A percentile compares a stretch with the other conserved stretches of the same genome.
phyloP scores from a whole-genome alignment of 1,140 invertebrate species.

The Solen grandis region DNA sequence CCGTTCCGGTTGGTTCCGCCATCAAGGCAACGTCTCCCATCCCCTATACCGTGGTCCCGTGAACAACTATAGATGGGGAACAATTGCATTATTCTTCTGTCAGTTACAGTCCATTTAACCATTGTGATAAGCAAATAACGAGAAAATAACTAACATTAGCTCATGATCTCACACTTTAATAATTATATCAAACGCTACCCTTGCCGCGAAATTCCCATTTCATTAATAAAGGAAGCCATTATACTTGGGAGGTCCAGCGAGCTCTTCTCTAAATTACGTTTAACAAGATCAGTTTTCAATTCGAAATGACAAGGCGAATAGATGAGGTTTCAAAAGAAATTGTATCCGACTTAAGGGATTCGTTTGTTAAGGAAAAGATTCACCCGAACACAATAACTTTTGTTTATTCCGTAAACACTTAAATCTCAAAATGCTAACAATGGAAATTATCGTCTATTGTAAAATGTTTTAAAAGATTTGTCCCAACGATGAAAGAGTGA shows the following conservation, averaged over 20 bases:
- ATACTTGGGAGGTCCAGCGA: constrained; percentile 46
- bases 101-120: constrained; percentile 54
- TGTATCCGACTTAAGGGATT: neutral
- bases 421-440: too few relatives aligned
- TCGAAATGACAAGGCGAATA: neutral
- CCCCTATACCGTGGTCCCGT: neutral
- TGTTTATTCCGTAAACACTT: neutral
- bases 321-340: neutral
- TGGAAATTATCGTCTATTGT: neutral
- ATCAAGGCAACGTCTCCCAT: neutral
- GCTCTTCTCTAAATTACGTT: constrained; percentile 44
- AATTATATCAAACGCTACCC: constrained; percentile 55
- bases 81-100: constrained; percentile 14
- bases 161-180: constrained; percentile 42
- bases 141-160: constrained; percentile 49
- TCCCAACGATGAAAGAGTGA: too few relatives aligned
- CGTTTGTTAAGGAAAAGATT: neutral
- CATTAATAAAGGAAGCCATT: constrained; percentile 54
- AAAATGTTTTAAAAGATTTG: neutral
- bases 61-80: neutral
- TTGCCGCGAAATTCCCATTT: constrained; percentile 40
- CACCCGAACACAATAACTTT: neutral
- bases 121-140: constrained; percentile 50
- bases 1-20: neutral
- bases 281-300: constrained; percentile 47